Base-by-base conservation (phyloP, 2,113 vertebrate genomes). In the Trematocara zebra region DNA sequence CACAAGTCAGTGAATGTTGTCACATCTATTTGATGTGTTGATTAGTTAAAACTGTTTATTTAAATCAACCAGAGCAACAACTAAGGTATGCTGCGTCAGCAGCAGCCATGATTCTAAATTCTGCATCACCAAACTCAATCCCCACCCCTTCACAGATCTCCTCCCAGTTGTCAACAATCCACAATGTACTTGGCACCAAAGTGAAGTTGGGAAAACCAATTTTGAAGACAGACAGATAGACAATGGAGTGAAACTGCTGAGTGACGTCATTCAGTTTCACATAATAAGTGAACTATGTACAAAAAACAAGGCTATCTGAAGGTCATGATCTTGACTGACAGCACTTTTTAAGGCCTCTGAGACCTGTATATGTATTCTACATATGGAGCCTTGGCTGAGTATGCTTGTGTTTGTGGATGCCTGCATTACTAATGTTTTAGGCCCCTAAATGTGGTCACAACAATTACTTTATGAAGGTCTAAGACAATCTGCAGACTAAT, bases 261-360 rank as follows among this genome's bases (percentile, higher is more conserved):
- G 31, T 42, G 9, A 54, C 28, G 6, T 57, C 11, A 11, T 33
- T 61, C 26, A 59, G 2, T 52, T 8, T 67, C 6, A 52, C 17
- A 78, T 79, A 67, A 81, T 79, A 35, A 64, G 9, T 59, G 3
- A 23, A 49, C 28, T 15, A 8, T 54, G 33, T 12, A 44, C 15
- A 78, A 86, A 67, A 31, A 87, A 89, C 44, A 78, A 33, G 49
- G 56, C 89, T 81, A 88, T 51, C 53, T 78, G 52, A 81, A 83
- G 86, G 86, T 90, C 92, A 88, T 51, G 44, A 5, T 23, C 33
- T 53, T 92, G 83, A 93, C 9, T 92, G 85, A 89, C 90, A 87
- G 56, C 78, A 80, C 69, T 61, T 35, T 72, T 78, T 80, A 54
- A 82, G 31, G 56, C 64, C 42, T 86, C 40, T 82, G 51, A 85